Percentiles rank a stretch among this genome's conserved stretches.
phyloP scores from a whole-genome alignment of 2,113 vertebrate genomes.

The Lampris incognitus region DNA sequence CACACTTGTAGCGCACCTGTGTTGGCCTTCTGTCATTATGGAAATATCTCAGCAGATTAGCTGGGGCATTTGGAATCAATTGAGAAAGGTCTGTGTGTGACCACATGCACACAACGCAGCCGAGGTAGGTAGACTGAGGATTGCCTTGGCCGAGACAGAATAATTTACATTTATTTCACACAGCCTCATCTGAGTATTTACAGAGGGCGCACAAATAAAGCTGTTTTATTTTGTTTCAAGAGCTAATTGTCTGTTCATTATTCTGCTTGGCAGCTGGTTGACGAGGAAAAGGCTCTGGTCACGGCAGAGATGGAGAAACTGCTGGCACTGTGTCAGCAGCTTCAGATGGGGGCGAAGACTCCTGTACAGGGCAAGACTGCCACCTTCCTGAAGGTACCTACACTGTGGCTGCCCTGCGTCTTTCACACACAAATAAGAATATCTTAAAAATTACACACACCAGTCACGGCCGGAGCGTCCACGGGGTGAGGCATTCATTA shows the following conservation, averaged over 20 bases:
- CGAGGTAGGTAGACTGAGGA: constrained; percentile 37
- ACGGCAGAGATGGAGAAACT: constrained; percentile 92
- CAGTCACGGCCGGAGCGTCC: no score
- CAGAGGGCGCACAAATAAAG: no score
- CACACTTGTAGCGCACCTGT: constrained; percentile 40
- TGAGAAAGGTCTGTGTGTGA: not conserved
- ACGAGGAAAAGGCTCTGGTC: constrained; percentile 88
- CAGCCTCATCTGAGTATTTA: no score
- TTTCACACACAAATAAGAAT: not conserved
- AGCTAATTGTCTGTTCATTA: constrained; percentile 9
- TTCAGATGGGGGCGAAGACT: constrained; percentile 88
- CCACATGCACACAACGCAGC: constrained; percentile 2
- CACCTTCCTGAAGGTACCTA: constrained; percentile 91
- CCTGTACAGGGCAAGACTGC: constrained; percentile 91
- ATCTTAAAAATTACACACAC: no score
- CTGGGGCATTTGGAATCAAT: constrained; percentile 21
- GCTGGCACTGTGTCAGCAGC: constrained; percentile 88
- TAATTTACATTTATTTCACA: no score
- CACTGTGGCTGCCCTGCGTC: constrained; percentile 15
- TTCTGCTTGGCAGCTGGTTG: constrained; percentile 83
- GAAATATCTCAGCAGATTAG: constrained; percentile 41
- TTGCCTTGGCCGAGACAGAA: constrained; percentile 24
- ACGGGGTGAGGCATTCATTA: no score
- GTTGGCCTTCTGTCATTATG: constrained; percentile 8
- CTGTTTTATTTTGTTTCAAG: not conserved